Base-by-base conservation (phyloP, 2,113 vertebrate species). In the Tretioscincus oriximinensis region DNA sequence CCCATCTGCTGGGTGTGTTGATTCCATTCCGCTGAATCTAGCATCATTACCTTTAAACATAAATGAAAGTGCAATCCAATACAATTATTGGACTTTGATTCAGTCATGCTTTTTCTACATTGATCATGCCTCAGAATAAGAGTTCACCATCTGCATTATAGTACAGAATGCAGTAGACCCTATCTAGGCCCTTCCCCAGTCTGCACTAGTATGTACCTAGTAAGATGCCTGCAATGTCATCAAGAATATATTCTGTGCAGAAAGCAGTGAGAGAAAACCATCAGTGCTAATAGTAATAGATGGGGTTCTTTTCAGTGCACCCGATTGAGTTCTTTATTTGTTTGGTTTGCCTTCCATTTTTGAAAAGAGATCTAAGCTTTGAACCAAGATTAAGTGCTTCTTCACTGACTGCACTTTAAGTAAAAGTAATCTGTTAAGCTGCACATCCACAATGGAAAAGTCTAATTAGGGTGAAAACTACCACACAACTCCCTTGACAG, bases 391-490 rank as follows among this genome's bases (percentile, higher is more conserved):
- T 87, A 82, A 84, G 85, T 88, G 24, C 83, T 86, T 85, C 83
- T 73, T 64, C 11, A 0, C 35, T 49, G 49, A 69, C 84, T 81
- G 79, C 35, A 80, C 77, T 80, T 75, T 82, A 87, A 83, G 77
- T 87, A 83, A 83, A 83, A 88, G 85, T 88, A 89, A 93, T 85
- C 86, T 84, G 89, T 88, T 88, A 91, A 85, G 45, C 84, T 87
- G 74, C 86, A 91, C 85, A 84, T 85, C 89, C 89, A 88, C 85
- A 89, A 88, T 85, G 89, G 86, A 82, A 89, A 86, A 90, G 72
- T 77, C 84, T 90, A 93, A 92, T 93, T 92, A 88, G 89, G 90
- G 83, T 90, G 85, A 80, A 88, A 92, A 88, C 86, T 83, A 77
- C 83, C 86, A 78, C 80, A 86, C 81, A 89, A 90, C 88, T 88